phyloP scores from a whole-genome alignment of 64 coral and sea anemone genomes.

The Platygyra sinensis region DNA sequence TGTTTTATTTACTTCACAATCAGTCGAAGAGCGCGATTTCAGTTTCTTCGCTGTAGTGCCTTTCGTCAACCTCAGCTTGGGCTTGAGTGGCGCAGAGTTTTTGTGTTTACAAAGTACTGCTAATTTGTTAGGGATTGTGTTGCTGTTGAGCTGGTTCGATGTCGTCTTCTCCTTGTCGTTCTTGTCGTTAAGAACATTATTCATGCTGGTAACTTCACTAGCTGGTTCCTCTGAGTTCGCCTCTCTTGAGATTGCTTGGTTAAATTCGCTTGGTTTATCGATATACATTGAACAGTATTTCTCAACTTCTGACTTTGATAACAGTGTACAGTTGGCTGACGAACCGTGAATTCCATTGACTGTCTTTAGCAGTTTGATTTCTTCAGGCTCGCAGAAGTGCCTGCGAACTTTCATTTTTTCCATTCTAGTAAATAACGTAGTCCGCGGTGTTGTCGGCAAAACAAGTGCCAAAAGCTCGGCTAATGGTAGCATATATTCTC shows the following conservation, averaged over 20 bases:
- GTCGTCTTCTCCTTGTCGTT: background rate
- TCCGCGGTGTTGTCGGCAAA: constrained; percentile 79
- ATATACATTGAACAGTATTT: constrained; percentile 89
- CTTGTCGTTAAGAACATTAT: constrained; percentile 16
- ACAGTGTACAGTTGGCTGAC: constrained; percentile 88
- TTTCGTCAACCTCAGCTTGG: constrained; percentile 12
- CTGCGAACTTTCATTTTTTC: constrained; percentile 95
- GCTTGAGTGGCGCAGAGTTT: constrained; percentile 1
- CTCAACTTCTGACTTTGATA: constrained; percentile 86
- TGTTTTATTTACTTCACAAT: constrained; percentile 2
- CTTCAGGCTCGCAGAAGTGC: constrained; percentile 87
- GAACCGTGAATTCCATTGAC: constrained; percentile 95
- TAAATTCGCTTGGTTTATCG: constrained; percentile 59
- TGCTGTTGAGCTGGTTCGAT: constrained; percentile 12
- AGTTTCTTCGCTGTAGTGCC: background rate
- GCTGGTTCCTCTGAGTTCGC: background rate
- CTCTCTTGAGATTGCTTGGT: constrained; percentile 40
- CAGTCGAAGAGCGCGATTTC: constrained; percentile 1
- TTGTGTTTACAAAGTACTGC: constrained; percentile 16
- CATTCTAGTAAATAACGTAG: constrained; percentile 96
- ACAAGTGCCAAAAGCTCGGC: constrained; percentile 82
- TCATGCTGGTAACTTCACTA: constrained; percentile 2
- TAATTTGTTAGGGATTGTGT: constrained; percentile 20
- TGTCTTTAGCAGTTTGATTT: constrained; percentile 94
- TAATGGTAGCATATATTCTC: constrained; percentile 91